Conservation (phyloP, 2,797 vertebrate species). For the Acestrorhynchus altus region DNA sequence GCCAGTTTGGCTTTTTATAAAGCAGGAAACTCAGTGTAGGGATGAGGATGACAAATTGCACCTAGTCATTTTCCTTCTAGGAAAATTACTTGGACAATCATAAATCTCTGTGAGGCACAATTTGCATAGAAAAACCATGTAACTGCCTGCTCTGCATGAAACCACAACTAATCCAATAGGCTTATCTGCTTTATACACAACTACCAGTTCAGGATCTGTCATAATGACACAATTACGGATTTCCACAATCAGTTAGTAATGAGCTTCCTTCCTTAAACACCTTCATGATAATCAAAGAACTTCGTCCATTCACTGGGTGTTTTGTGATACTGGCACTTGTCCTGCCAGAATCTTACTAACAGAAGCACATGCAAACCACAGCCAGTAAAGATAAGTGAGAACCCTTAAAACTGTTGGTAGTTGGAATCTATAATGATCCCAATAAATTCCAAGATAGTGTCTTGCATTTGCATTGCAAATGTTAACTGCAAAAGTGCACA, state of each 20-base stretch:
- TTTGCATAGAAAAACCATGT: slow-evolving; percentile 19
- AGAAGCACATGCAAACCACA: slow-evolving; percentile 45
- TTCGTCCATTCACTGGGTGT: not conserved
- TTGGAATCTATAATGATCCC: slow-evolving; percentile 40
- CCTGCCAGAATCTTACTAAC: not conserved
- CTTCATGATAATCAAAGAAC: slow-evolving; percentile 14
- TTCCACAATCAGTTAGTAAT: not conserved
- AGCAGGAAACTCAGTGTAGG: not conserved
- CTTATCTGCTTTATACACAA: slow-evolving; percentile 2
- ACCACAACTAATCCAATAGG: not conserved
- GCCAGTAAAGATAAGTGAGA: slow-evolving; percentile 32
- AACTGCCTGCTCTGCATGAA: not conserved
- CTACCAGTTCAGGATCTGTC: not conserved
- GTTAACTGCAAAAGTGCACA: slow-evolving; percentile 29
- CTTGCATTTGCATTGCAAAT: slow-evolving; percentile 57
- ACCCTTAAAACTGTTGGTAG: slow-evolving; percentile 45
- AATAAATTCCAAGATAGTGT: slow-evolving; percentile 29
- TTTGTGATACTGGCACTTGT: slow-evolving; percentile 7
- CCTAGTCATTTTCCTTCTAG: slow-evolving; percentile 10
- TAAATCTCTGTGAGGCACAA: not conserved
- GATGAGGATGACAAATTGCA: not conserved
- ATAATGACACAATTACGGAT: not conserved
- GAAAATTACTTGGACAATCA: slow-evolving; percentile 1
- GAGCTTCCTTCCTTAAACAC: not conserved
- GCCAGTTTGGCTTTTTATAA: slow-evolving; percentile 17